Percentiles rank a stretch among this genome's conserved stretches.
Conservation (phyloP, 2,797 vertebrate genomes). For the Micrastur ruficollis region DNA sequence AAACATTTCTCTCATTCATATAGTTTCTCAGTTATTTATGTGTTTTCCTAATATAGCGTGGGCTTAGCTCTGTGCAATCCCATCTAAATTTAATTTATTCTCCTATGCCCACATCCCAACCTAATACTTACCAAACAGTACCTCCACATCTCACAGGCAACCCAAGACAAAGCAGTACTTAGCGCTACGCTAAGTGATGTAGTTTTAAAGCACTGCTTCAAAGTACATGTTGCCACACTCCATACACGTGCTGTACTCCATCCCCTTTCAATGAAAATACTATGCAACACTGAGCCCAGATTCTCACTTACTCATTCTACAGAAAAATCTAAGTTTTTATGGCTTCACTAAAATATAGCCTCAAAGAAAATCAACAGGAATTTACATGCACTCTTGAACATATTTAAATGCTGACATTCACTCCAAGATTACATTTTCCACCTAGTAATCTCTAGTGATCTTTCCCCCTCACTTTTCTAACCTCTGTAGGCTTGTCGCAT, state of each 20-base stretch:
- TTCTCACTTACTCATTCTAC: not conserved
- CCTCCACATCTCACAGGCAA: not conserved
- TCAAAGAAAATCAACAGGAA: not conserved
- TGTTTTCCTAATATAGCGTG: not conserved
- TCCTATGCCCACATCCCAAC: not conserved
- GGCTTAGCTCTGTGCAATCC: not conserved
- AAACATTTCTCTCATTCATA: not conserved
- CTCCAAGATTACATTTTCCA: not conserved
- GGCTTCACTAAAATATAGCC: not conserved
- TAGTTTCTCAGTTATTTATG: not conserved
- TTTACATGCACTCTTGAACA: not conserved
- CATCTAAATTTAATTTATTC: not conserved
- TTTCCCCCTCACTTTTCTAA: not conserved
- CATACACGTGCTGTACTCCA: rapidly evolving
- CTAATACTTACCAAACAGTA: not conserved
- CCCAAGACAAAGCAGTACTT: not conserved
- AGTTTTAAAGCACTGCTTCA: not conserved
- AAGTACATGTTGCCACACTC: not conserved
- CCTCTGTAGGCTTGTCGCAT: not conserved
- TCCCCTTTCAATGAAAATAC: not conserved
- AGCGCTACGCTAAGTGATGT: rapidly evolving
- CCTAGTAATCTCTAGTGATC: not conserved
- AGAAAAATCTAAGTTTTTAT: not conserved
- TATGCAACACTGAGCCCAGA: not conserved
- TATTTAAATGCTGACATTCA: not conserved